Evolutionary conservation across 1,140 invertebrate genomes (phyloP).

Genomic region (Scaptomyza montana): DNA sequence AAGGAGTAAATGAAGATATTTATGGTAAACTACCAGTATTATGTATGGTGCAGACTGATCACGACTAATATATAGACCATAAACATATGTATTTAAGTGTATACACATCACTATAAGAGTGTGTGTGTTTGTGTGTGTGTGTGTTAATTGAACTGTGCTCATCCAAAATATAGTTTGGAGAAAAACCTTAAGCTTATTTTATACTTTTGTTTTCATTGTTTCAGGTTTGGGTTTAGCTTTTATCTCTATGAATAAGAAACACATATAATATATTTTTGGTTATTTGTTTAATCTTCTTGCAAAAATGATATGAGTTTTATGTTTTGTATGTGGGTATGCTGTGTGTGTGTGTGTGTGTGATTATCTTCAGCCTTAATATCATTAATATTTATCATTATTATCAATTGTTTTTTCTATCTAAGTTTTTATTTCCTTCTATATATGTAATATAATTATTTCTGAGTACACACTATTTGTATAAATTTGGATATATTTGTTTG

Average conservation of each 20-base stretch:
- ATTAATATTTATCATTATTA: slow-evolving; percentile 25
- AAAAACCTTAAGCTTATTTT: too few species aligned
- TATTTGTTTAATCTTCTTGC: slow-evolving; percentile 77
- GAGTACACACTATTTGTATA: slow-evolving; percentile 23
- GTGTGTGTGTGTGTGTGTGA: slow-evolving; percentile 26
- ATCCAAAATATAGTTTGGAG: background rate
- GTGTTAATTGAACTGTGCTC: too few species aligned
- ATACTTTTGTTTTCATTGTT: background rate
- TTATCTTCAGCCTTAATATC: slow-evolving; percentile 52
- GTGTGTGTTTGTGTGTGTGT: too few species aligned
- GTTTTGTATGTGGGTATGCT: slow-evolving; percentile 18
- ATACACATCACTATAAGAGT: too few species aligned
- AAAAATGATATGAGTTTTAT: slow-evolving; percentile 73
- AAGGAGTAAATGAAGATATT: background rate
- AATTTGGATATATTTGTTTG: slow-evolving; percentile 38
- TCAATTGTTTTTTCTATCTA: slow-evolving; percentile 4
- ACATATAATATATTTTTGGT: slow-evolving; percentile 63
- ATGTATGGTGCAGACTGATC: background rate
- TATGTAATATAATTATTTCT: slow-evolving; percentile 42
- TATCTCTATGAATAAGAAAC: slow-evolving; percentile 67
- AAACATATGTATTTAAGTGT: too few species aligned
- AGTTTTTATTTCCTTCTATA: slow-evolving; percentile 20
- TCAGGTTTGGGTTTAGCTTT: background rate
- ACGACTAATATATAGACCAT: background rate
- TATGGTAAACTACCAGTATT: background rate